Conservation (phyloP, 2,888 invertebrate species). For the Ceraclea dissimilis region DNA sequence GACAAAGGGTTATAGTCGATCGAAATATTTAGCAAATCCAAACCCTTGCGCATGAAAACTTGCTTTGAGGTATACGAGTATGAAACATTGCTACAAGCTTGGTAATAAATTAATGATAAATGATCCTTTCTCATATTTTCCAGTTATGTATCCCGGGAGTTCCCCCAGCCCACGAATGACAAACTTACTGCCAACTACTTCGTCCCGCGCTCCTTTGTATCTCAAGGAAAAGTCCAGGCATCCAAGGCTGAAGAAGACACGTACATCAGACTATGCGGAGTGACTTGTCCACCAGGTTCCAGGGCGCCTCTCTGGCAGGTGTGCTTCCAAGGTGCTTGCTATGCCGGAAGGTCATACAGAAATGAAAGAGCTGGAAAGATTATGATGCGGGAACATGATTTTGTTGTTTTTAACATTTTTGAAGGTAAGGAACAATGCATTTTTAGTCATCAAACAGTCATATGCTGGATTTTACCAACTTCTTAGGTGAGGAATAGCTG, state of each 20-base stretch:
- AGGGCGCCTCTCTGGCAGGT: slow-evolving; percentile 30
- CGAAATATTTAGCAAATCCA: too few species aligned
- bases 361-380: slow-evolving; percentile 33
- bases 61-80: too few species aligned
- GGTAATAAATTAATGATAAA: too few species aligned
- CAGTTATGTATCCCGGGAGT: slow-evolving; percentile 23
- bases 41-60: too few species aligned
- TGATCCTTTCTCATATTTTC: background rate
- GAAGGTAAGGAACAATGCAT: slow-evolving; percentile 27
- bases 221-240: slow-evolving; percentile 32
- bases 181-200: slow-evolving; percentile 29
- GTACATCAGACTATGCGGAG: slow-evolving; percentile 29
- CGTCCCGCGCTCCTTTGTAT: slow-evolving; percentile 30
- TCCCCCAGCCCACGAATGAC: slow-evolving; percentile 17
- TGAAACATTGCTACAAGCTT: too few species aligned
- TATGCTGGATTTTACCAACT: too few species aligned
- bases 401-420: slow-evolving; percentile 32
- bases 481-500: background rate
- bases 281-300: slow-evolving; percentile 18
- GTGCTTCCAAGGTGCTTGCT: slow-evolving; percentile 33
- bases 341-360: slow-evolving; percentile 32
- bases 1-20: too few species aligned
- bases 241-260: slow-evolving; percentile 31
- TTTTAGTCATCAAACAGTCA: background rate
- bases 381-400: slow-evolving; percentile 35